Evolutionary conservation across 2,888 invertebrate genomes (phyloP).

Genomic region (Galeruca laticollis): DNA sequence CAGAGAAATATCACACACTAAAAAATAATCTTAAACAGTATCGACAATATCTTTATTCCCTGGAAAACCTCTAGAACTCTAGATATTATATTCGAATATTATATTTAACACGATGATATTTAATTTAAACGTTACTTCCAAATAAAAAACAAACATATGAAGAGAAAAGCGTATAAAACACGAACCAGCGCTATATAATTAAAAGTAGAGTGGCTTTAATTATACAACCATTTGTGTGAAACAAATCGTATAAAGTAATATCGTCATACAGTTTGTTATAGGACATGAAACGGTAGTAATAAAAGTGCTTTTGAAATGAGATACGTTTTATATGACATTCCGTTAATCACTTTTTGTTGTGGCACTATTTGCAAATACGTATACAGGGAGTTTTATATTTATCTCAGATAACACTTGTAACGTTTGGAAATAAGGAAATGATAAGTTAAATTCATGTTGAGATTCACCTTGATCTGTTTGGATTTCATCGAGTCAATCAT

Average conservation of each 20-base stretch:
- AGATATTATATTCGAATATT: no score
- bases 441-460: no score
- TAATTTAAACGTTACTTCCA: not conserved
- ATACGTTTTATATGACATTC: not conserved
- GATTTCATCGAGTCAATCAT: no score
- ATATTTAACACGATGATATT: no score
- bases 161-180: not conserved
- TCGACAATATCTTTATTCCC: no score
- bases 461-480: no score
- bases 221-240: slow-evolving; percentile 4
- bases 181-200: not conserved
- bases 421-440: no score
- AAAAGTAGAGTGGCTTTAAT: slow-evolving; percentile 2
- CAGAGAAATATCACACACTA: no score
- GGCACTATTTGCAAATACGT: not conserved
- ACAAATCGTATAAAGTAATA: slow-evolving; percentile 4
- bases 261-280: not conserved
- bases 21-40: no score
- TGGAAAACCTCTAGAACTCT: no score
- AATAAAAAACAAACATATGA: not conserved
- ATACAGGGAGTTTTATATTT: not conserved
- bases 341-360: not conserved
- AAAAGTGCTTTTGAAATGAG: not conserved
- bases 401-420: not conserved
- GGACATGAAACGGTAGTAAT: not conserved